Conservation (phyloP, 2,797 vertebrate species). For the Rhinella marina region DNA sequence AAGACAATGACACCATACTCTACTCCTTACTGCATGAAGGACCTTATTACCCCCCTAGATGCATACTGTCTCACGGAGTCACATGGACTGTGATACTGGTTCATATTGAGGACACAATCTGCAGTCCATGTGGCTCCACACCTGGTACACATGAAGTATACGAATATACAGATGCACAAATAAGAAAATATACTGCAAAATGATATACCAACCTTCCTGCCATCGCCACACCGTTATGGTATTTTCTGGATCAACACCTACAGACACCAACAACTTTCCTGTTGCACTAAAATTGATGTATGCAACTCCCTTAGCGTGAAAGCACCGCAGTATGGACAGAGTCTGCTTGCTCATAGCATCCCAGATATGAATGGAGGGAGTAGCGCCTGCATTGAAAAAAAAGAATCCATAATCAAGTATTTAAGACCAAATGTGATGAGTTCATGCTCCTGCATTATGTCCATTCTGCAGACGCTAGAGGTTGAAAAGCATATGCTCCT, state of each 20-base stretch:
- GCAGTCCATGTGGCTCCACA: neutral
- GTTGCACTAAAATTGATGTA: constrained; percentile 96
- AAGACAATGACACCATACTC: no score
- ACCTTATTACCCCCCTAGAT: no score
- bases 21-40: no score
- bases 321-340: constrained; percentile 90
- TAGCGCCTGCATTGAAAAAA: constrained; percentile 76
- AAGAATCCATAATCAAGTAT: constrained; percentile 5
- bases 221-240: constrained; percentile 95
- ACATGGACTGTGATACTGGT: neutral
- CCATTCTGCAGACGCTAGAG: neutral
- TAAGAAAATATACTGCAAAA: neutral
- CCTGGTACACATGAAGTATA: no score
- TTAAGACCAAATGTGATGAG: neutral
- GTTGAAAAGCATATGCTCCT: neutral
- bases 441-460: no score
- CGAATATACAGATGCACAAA: neutral
- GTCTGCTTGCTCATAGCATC: constrained; percentile 95
- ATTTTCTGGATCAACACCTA: constrained; percentile 93
- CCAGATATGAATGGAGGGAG: constrained; percentile 94
- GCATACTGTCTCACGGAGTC: no score
- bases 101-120: neutral
- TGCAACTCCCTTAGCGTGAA: constrained; percentile 90
- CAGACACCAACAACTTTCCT: constrained; percentile 91
- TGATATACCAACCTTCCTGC: constrained; percentile 87